Conservation (phyloP, 2,113 vertebrate species). For the Falco punctatus region DNA sequence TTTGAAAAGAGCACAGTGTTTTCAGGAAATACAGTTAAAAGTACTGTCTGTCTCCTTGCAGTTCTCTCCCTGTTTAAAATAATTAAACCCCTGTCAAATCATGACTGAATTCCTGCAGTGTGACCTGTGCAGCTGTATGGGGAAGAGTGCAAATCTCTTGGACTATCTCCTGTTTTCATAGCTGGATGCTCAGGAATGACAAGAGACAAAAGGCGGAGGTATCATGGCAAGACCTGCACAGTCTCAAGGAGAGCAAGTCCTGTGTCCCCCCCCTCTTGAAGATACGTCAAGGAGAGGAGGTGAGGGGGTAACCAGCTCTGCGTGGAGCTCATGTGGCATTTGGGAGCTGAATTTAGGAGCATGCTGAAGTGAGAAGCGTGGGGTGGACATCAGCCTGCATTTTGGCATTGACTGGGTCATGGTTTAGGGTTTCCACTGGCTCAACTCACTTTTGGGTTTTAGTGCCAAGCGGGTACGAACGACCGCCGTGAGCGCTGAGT, state of each 20-base stretch:
- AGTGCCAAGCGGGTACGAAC: not conserved
- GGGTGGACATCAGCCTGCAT: not conserved
- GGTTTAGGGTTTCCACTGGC: not conserved
- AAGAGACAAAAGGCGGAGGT: accelerated
- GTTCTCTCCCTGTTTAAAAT: not conserved
- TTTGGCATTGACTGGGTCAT: accelerated
- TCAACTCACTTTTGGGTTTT: not conserved
- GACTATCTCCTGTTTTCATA: not conserved
- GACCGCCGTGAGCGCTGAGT: not conserved
- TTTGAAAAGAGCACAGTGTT: not conserved
- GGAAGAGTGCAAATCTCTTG: not conserved
- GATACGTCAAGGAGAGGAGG: not conserved
- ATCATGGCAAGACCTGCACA: not conserved
- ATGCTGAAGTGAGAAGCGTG: accelerated
- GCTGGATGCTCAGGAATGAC: not conserved
- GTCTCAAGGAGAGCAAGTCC: not conserved
- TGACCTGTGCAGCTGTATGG: not conserved
- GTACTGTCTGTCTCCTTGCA: not conserved
- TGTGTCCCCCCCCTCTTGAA: accelerated
- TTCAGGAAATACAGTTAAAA: not conserved
- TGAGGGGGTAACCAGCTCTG: accelerated
- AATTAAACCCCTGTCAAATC: not conserved
- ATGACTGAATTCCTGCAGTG: not conserved
- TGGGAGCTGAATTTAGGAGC: not conserved
- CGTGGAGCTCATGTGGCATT: accelerated